Evolutionary conservation across 2,888 invertebrate genomes (phyloP), one percentile per base, ranked within the genome.

Genomic region (Eupithecia subfuscata): DNA sequence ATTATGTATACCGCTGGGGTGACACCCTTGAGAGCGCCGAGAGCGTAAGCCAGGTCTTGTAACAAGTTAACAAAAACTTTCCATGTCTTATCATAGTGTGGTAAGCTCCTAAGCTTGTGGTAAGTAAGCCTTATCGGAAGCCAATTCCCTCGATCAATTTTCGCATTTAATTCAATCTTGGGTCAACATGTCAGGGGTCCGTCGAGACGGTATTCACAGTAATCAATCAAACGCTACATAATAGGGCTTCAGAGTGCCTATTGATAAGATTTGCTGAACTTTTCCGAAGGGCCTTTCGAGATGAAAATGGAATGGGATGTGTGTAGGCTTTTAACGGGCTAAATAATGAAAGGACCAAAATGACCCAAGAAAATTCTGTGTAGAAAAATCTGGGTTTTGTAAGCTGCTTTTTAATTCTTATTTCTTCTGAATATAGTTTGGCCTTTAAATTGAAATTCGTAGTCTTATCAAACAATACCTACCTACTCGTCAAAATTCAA

Each of bases 161-260:
- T 74, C 74, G 76, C 79, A 80, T 84, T 83, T 85, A 88, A 90
- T 89, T 87, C 86, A 87, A 89, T 89, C 81, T 82, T 76, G 82
- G 82, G 81, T 78, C 74, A 78, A 76, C 80, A 79, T 83, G 82
- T 83, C 82, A 80, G 85, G 91, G 91, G 90, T 86, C 87, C 84
- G 91, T 91, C 91, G 84, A 71, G 81, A 81, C 81, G 82, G 84
- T 78, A 86, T 82, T 80, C 79, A 64, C 77, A 80, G 83, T 88
- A 89, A 91, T 92, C 90, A 86, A 90, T 92, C 91, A 91, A 83
- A 80, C 69, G 76, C 77, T 30, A 52, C 77, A 77, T 77, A 72
- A 56, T 73, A 79, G 74, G 72, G 74, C 75, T 79, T 78, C 75
- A 45, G 69, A 30, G 69, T 69, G 63, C 70, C 68, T 76, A 75